Conservation (phyloP, 2,888 invertebrate genomes). For the Drosophila subsilvestris region DNA sequence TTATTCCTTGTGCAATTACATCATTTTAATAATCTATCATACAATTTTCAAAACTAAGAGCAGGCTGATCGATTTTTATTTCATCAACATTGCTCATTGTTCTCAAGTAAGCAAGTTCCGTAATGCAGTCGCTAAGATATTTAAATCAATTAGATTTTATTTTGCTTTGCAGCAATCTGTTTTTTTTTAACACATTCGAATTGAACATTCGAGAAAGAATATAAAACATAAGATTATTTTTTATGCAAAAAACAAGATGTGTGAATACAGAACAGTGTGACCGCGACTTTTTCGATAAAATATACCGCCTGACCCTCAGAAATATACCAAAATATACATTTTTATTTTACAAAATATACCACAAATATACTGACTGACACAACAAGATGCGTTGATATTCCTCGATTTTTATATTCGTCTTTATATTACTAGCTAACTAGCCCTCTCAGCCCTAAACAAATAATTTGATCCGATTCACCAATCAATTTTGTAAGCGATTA, state of each 20-base stretch:
- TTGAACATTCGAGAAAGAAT: background rate
- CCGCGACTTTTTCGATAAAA: too few species aligned
- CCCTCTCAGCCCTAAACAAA: too few species aligned
- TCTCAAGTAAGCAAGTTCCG: background rate
- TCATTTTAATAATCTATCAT: conserved; percentile 52
- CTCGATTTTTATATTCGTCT: too few species aligned
- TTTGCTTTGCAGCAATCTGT: background rate
- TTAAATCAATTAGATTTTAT: background rate
- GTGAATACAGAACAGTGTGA: background rate
- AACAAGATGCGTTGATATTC: too few species aligned
- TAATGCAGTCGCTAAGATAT: background rate
- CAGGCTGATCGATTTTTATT: conserved; percentile 84
- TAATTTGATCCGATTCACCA: too few species aligned
- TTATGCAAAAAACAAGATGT: conserved; percentile 1
- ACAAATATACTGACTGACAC: too few species aligned
- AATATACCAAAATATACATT: too few species aligned
- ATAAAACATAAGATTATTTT: background rate
- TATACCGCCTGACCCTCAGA: too few species aligned
- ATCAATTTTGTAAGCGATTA: too few species aligned
- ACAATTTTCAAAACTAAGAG: conserved; percentile 90
- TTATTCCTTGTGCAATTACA: conserved; percentile 2
- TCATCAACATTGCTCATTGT: conserved; percentile 63
- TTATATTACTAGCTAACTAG: too few species aligned
- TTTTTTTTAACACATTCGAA: background rate
- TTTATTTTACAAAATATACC: too few species aligned